Evolutionary conservation across 2,113 vertebrate genomes (phyloP).

Genomic region (Burhinus bistriatus): DNA sequence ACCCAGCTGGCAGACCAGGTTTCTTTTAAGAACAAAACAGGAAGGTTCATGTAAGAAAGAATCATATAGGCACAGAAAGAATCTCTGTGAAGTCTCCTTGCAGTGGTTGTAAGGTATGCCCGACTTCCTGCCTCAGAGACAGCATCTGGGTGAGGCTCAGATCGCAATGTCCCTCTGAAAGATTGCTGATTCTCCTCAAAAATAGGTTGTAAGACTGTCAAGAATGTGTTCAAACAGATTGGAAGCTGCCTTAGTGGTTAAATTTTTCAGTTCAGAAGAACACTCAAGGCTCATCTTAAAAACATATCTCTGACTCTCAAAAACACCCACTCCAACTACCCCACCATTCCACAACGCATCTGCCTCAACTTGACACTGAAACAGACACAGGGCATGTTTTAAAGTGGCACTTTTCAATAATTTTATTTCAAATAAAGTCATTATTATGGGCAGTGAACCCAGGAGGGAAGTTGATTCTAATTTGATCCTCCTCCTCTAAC

Average conservation of each 20-base stretch:
- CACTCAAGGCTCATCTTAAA: not conserved
- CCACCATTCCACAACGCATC: not conserved
- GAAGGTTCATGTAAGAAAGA: not conserved
- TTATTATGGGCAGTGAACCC: not conserved
- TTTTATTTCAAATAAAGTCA: not conserved
- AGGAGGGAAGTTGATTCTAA: not conserved
- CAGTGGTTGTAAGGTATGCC: not conserved
- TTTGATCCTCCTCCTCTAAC: not conserved
- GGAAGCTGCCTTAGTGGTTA: not conserved
- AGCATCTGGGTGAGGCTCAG: not conserved
- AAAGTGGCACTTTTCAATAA: not conserved
- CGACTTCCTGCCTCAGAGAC: not conserved
- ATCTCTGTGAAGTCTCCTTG: not conserved
- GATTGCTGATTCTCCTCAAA: not conserved
- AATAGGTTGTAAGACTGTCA: not conserved
- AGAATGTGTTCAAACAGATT: not conserved
- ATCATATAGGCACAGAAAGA: not conserved
- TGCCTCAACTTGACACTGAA: not conserved
- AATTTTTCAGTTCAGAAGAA: not conserved
- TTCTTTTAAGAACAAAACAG: not conserved
- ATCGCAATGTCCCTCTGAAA: rapidly evolving
- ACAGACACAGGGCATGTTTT: not conserved
- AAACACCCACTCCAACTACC: not conserved
- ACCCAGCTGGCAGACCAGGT: not conserved
- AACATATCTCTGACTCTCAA: not conserved